Percentiles rank a stretch among this genome's conserved stretches.
These are phyloP conservation scores for Meloidogyne chitwoodi DNA, from an alignment of 1,140 invertebrate genomes.

Conservation along the genomic window DNA sequence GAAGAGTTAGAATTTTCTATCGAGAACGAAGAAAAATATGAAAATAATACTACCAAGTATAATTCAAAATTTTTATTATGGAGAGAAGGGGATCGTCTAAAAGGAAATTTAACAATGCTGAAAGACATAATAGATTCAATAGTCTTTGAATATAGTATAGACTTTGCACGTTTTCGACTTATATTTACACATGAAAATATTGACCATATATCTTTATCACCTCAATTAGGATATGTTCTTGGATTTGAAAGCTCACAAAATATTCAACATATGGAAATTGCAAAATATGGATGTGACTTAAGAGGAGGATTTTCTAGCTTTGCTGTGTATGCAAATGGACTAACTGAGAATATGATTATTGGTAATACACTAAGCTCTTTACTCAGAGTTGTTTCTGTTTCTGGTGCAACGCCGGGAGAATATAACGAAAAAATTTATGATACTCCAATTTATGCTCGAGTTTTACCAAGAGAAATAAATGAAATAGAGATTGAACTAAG, in stretches of 20 bases:
- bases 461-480: conserved; percentile 11
- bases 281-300: too few relatives aligned
- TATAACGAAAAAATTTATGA: conserved; percentile 17
- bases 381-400: not conserved
- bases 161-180: too few relatives aligned
- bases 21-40: not conserved
- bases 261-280: not conserved
- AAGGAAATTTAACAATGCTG: not conserved
- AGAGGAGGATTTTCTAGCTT: too few relatives aligned
- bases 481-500: conserved; percentile 14
- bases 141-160: not conserved
- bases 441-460: not conserved
- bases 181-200: not conserved
- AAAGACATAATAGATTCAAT: not conserved
- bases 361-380: conserved; percentile 2
- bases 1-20: not conserved
- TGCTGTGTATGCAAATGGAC: not conserved
- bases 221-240: not conserved
- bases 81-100: not conserved
- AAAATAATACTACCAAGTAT: not conserved
- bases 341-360: conserved; percentile 13
- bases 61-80: not conserved
- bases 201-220: not conserved
- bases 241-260: not conserved
- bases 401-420: not conserved